A percentile compares a stretch with the other conserved stretches of the same genome.
Evolutionary conservation across 2,888 invertebrate genomes (phyloP).

Genomic region (Amblyjoppa proteus): DNA sequence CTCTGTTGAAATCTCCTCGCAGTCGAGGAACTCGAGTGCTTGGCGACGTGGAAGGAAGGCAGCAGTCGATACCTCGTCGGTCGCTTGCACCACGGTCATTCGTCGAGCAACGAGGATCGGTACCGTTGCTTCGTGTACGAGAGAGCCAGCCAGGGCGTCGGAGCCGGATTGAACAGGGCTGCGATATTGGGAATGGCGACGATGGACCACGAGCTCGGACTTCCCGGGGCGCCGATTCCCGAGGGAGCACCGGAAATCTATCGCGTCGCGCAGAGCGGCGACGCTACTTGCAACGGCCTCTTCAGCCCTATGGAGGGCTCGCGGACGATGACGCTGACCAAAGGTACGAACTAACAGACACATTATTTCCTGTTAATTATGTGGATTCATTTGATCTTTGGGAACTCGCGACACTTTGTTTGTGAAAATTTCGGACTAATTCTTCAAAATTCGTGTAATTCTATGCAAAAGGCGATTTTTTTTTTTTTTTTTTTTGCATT

Average conservation of each 20-base stretch:
- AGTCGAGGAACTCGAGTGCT: slow-evolving; percentile 96
- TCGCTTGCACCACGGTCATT: slow-evolving; percentile 95
- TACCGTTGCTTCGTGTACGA: slow-evolving; percentile 98
- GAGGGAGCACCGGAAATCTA: slow-evolving; percentile 86
- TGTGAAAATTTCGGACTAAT: background rate
- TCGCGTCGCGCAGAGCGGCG: slow-evolving; percentile 95
- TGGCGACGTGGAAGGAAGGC: slow-evolving; percentile 97
- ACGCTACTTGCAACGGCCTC: slow-evolving; percentile 96
- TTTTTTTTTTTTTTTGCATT: background rate
- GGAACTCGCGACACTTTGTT: background rate
- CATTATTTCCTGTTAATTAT: background rate
- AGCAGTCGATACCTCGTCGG: slow-evolving; percentile 96
- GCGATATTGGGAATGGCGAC: slow-evolving; percentile 78
- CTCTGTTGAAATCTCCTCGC: slow-evolving; percentile 78
- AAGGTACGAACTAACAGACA: slow-evolving; percentile 86
- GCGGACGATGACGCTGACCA: slow-evolving; percentile 92
- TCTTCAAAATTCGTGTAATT: background rate
- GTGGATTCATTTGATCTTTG: background rate
- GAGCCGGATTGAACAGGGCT: slow-evolving; percentile 77
- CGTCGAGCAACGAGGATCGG: slow-evolving; percentile 95
- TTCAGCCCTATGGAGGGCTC: slow-evolving; percentile 96
- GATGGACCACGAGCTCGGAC: slow-evolving; percentile 81
- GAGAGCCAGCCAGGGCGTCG: slow-evolving; percentile 87
- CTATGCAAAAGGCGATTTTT: background rate
- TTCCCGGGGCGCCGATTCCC: slow-evolving; percentile 78